Percentiles rank a stretch among this genome's conserved stretches.
Evolutionary conservation across 2,888 invertebrate genomes (phyloP).

Genomic region (Acronicta aceris): DNA sequence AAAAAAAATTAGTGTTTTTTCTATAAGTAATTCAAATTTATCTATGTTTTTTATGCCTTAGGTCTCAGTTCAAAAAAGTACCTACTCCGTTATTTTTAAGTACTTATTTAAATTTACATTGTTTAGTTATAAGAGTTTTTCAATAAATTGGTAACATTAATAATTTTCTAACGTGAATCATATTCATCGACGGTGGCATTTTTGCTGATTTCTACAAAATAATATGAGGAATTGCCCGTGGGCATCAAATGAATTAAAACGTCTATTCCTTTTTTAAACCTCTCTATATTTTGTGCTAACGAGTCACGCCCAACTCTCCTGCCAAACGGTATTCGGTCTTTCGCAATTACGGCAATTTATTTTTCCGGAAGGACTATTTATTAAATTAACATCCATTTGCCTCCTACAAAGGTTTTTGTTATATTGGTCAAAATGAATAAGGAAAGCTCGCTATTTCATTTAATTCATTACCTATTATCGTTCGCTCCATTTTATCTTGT

Average conservation of each 20-base stretch:
- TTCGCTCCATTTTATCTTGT: conserved; percentile 41
- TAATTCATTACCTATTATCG: conserved; percentile 53
- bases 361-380: conserved; percentile 67
- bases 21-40: too few relatives aligned
- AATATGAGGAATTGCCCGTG: conserved; percentile 4
- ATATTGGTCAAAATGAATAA: conserved; percentile 57
- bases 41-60: too few relatives aligned
- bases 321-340: conserved; percentile 62
- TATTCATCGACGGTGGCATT: too few relatives aligned
- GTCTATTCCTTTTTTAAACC: conserved; percentile 42
- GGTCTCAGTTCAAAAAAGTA: too few relatives aligned
- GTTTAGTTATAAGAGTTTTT: too few relatives aligned
- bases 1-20: conserved; percentile 20
- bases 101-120: too few relatives aligned
- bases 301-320: conserved; percentile 62
- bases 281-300: conserved; percentile 61
- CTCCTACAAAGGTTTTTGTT: conserved; percentile 58
- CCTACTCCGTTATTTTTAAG: too few relatives aligned
- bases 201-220: background rate
- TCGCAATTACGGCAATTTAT: conserved; percentile 68
- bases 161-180: too few relatives aligned
- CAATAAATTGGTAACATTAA: too few relatives aligned
- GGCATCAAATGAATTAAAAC: conserved; percentile 29
- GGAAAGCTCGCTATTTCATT: conserved; percentile 53
- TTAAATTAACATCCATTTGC: conserved; percentile 71